Conservation (phyloP, 1,140 invertebrate species). For the Calliopsis andreniformis region DNA sequence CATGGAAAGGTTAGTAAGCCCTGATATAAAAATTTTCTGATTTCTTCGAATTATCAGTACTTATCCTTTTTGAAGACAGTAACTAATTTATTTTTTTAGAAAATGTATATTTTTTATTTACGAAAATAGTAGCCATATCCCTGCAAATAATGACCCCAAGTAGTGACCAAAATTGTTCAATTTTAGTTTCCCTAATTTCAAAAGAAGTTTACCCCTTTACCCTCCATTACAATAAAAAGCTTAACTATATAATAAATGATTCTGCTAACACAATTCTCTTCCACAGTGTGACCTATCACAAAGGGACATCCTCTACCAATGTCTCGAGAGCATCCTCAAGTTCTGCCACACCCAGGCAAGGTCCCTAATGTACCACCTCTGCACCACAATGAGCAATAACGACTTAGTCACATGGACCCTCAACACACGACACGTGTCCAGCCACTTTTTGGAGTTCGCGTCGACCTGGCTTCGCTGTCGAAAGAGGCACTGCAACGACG, state of each 20-base stretch:
- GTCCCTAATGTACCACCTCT: constrained; percentile 39
- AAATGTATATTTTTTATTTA: too few relatives aligned
- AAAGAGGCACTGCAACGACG: constrained; percentile 25
- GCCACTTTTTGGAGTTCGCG: constrained; percentile 46
- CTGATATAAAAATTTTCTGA: neutral
- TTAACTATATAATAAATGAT: too few relatives aligned
- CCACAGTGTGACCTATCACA: constrained; percentile 18
- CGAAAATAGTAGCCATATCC: too few relatives aligned
- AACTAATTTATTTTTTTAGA: too few relatives aligned
- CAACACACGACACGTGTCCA: neutral
- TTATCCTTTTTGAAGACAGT: too few relatives aligned
- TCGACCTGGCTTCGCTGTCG: constrained; percentile 43
- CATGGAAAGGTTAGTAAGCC: constrained; percentile 42
- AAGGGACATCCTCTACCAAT: constrained; percentile 38
- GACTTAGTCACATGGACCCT: constrained; percentile 10
- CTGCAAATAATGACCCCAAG: too few relatives aligned
- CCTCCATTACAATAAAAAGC: too few relatives aligned
- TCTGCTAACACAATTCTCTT: neutral
- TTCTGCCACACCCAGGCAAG: constrained; percentile 38
- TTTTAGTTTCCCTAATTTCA: too few relatives aligned
- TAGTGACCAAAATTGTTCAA: too few relatives aligned
- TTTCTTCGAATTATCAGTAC: too few relatives aligned
- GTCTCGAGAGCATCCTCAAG: constrained; percentile 31
- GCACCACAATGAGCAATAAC: constrained; percentile 43
- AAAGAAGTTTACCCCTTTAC: too few relatives aligned